These are phyloP conservation scores for Eubasilissa regina DNA, from an alignment of 1,140 invertebrate species.

Conservation along the genomic window DNA sequence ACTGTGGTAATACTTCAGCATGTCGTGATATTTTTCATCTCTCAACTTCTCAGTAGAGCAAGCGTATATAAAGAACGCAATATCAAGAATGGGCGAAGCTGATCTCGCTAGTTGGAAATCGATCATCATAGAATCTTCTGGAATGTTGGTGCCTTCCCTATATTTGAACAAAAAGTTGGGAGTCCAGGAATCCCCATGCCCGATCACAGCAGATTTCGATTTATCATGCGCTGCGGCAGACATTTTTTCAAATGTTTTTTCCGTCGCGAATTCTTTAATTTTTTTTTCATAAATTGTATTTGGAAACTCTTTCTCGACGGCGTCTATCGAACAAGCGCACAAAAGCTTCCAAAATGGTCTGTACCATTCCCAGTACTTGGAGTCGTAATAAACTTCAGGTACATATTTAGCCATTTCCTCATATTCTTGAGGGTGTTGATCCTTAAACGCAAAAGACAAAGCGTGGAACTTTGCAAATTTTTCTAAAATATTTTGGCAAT, in stretches of 20 bases:
- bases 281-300: constrained; percentile 73
- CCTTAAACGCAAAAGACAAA: constrained; percentile 78
- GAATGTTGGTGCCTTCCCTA: constrained; percentile 62
- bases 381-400: constrained; percentile 75
- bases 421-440: constrained; percentile 76
- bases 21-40: constrained; percentile 72
- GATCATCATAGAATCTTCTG: constrained; percentile 75
- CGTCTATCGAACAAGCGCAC: constrained; percentile 74
- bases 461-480: constrained; percentile 80
- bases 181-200: constrained; percentile 82
- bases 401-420: constrained; percentile 65
- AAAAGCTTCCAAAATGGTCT: constrained; percentile 73
- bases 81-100: constrained; percentile 75
- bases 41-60: constrained; percentile 75
- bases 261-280: constrained; percentile 72
- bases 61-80: constrained; percentile 76
- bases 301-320: constrained; percentile 77
- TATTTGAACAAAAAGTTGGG: constrained; percentile 80
- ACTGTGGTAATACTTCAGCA: constrained; percentile 73
- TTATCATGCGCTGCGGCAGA: constrained; percentile 62
- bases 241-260: constrained; percentile 66
- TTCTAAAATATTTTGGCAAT: constrained; percentile 73
- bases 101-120: constrained; percentile 81
- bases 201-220: constrained; percentile 72
- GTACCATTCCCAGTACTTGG: constrained; percentile 77